These are phyloP conservation scores for Falco cherrug DNA, from an alignment of 2,797 vertebrate genomes.

Conservation along the genomic window DNA sequence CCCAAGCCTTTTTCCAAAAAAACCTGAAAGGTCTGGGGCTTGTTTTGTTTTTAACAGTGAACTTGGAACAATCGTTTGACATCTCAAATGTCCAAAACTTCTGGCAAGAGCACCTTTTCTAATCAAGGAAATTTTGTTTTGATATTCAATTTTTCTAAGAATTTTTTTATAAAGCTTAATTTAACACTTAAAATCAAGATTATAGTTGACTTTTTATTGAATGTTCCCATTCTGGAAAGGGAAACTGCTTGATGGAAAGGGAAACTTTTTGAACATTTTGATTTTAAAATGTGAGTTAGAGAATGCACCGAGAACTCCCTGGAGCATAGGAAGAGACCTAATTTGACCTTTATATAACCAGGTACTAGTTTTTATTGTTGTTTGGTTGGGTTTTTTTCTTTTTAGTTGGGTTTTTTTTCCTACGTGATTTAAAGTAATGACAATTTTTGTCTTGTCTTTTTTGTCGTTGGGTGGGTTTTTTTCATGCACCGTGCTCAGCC, in stretches of 20 bases:
- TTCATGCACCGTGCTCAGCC: fast-evolving
- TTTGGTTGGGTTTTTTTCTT: background rate
- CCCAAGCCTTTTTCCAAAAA: background rate
- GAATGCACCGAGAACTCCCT: background rate
- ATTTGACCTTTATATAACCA: background rate
- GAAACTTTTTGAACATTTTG: background rate
- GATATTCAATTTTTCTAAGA: background rate
- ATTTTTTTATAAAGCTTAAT: background rate
- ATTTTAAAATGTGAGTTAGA: background rate
- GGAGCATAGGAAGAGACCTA: background rate
- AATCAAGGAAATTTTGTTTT: background rate
- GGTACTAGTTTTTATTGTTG: background rate
- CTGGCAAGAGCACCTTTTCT: background rate
- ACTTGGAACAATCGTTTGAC: background rate
- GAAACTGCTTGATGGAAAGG: background rate
- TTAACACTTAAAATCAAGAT: background rate
- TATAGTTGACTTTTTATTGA: background rate
- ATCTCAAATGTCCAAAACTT: background rate
- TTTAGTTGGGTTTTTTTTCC: background rate
- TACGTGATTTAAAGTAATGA: background rate
- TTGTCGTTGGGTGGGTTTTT: background rate
- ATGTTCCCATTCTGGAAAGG: background rate
- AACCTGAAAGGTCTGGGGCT: background rate
- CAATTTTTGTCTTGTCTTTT: background rate
- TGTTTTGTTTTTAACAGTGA: background rate